Evolutionary conservation across 1,140 invertebrate genomes (phyloP).

Genomic region (Drosophila sp.): DNA sequence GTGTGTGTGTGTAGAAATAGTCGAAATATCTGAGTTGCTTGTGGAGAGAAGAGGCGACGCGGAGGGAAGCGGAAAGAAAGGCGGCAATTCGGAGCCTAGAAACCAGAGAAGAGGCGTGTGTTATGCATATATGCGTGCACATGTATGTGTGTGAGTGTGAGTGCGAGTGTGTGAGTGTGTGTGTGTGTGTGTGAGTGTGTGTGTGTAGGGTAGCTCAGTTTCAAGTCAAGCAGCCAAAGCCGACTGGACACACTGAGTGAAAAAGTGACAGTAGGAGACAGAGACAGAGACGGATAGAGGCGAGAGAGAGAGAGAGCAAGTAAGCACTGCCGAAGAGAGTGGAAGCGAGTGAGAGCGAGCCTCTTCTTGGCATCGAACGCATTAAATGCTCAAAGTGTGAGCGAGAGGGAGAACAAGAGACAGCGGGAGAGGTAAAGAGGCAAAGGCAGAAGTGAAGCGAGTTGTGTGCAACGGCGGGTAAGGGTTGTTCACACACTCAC

Average conservation of each 20-base stretch:
- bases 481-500: conserved; percentile 54
- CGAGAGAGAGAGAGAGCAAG: background rate
- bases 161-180: conserved; percentile 10
- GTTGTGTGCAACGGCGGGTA: conserved; percentile 37
- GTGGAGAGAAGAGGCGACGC: conserved; percentile 3
- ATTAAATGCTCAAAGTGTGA: conserved; percentile 40
- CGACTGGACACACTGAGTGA: conserved; percentile 33
- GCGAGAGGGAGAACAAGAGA: background rate
- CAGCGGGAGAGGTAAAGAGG: conserved; percentile 3
- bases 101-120: conserved; percentile 34
- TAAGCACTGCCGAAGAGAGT: background rate
- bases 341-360: conserved; percentile 8
- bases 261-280: conserved; percentile 7
- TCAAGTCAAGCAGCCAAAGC: conserved; percentile 44
- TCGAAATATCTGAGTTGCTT: conserved; percentile 67
- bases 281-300: background rate
- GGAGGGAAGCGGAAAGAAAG: background rate
- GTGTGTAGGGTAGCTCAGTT: conserved; percentile 48
- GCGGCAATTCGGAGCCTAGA: conserved; percentile 31
- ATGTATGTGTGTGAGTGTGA: background rate
- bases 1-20: conserved; percentile 56
- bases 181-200: conserved; percentile 10
- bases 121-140: conserved; percentile 20
- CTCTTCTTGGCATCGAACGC: conserved; percentile 57
- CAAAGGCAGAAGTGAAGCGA: background rate